Conservation (phyloP, 2,797 vertebrate genomes). For the Knipowitschia caucasica region DNA sequence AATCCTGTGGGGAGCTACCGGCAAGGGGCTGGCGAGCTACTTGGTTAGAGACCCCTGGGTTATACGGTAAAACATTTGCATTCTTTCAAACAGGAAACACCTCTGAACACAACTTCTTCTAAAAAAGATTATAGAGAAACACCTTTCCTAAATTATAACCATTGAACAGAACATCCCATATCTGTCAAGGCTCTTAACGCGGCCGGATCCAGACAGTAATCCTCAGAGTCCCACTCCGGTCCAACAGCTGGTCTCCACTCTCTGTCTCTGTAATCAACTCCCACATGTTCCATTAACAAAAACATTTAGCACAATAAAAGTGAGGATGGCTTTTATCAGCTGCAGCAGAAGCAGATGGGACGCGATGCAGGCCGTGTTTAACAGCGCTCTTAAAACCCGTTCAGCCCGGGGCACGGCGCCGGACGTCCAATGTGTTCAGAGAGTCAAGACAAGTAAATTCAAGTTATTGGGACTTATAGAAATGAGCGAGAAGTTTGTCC, state of each 20-base stretch:
- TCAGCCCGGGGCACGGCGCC: constrained; percentile 29
- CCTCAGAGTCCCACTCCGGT: constrained; percentile 33
- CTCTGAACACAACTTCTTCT: too few species aligned
- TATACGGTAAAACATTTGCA: too few species aligned
- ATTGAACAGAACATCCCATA: constrained; percentile 24
- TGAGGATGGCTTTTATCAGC: constrained; percentile 37
- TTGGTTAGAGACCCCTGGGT: too few species aligned
- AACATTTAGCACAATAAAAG: constrained; percentile 44
- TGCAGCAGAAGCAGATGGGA: constrained; percentile 42
- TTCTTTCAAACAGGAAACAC: too few species aligned
- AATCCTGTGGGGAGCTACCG: too few species aligned
- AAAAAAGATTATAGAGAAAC: too few species aligned
- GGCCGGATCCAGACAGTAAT: constrained; percentile 39
- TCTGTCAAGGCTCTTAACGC: constrained; percentile 45
- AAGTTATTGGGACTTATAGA: not conserved
- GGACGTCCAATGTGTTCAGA: constrained; percentile 43
- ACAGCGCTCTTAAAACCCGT: constrained; percentile 44
- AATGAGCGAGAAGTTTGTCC: not conserved
- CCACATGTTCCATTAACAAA: constrained; percentile 48
- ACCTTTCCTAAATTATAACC: constrained; percentile 6
- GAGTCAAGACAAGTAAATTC: constrained; percentile 27
- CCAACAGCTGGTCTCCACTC: constrained; percentile 54
- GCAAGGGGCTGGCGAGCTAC: too few species aligned
- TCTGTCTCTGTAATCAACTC: constrained; percentile 51
- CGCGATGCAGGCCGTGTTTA: constrained; percentile 10